Base-by-base conservation (phyloP, 2,888 invertebrate genomes). In the Lacanobia oleracea region DNA sequence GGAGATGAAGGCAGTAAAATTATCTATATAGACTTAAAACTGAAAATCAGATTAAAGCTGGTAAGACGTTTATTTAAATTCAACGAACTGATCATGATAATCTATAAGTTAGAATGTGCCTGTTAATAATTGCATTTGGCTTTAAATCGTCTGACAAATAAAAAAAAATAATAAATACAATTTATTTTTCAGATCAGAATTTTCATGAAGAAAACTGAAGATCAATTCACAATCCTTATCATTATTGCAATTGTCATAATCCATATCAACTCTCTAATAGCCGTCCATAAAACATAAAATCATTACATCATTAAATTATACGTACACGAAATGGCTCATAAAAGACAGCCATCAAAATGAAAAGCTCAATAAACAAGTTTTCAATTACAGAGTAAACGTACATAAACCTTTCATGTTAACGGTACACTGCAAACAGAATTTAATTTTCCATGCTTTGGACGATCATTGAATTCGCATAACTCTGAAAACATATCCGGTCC, bases 351-450 rank as follows among this genome's bases (percentile, higher is more conserved):
- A 72, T 80, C 53, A 82, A 82, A n/a, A 77, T 72, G 37, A 67
- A 78, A 77, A 68, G 51, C 72, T 62, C 67, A 65, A 69, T 72
- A 82, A 73, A 82, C 54, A 73, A 78, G 61, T 78, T 70, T 78
- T 59, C 70, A 79, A 82, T 80, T 70, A 70, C 65, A 67, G 69
- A 67, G 53, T 59, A 70, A 70, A 70, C 56, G 73, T 67, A 67
- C 57, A 67, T 70, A 78, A 82, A 70, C 73, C 66, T 53, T 62
- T 82, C 64, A 65, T 73, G 54, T 72, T 56, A 82, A 68, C 51
- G 63, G 66, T 77, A 67, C 51, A 81, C 67, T 73, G 80, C 33
- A 78, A 78, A 78, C 73, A 73, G 62, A 80, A 80, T 80, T 82
- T 59, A 82, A 78, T 80, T 82, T 62, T 56, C 62, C 73, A 82